Conservation (phyloP, 2,888 invertebrate species). For the Coecobrya sp. region DNA sequence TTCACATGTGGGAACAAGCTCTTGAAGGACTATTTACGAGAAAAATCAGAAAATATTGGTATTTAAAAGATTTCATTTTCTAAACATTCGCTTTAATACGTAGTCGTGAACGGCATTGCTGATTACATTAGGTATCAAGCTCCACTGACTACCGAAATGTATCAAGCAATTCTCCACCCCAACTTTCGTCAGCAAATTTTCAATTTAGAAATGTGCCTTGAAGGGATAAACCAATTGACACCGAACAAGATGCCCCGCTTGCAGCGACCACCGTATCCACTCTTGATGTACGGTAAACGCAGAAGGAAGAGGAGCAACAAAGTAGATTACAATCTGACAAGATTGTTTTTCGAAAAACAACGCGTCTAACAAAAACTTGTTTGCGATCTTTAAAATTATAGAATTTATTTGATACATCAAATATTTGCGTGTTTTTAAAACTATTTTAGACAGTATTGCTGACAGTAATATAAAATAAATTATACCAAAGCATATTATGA, state of each 20-base stretch:
- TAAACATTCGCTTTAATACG: background rate
- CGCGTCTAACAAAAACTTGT: slow-evolving; percentile 3
- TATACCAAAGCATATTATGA: slow-evolving; percentile 17
- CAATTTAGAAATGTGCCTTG: slow-evolving; percentile 61
- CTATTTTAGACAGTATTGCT: background rate
- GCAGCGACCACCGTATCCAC: slow-evolving; percentile 32
- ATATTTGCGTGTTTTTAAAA: slow-evolving; percentile 45
- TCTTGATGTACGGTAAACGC: slow-evolving; percentile 46
- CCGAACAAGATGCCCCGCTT: background rate
- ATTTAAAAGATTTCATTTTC: background rate
- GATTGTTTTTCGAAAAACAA: background rate
- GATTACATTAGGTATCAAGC: slow-evolving; percentile 1
- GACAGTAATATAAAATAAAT: slow-evolving; percentile 25
- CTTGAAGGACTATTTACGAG: slow-evolving; percentile 39
- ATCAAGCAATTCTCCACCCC: slow-evolving; percentile 48
- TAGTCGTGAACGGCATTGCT: background rate
- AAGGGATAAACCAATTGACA: slow-evolving; percentile 39
- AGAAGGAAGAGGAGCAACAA: slow-evolving; percentile 17
- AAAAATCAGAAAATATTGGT: slow-evolving; percentile 57
- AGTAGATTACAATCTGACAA: background rate
- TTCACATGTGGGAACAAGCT: slow-evolving; percentile 56
- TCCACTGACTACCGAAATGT: background rate
- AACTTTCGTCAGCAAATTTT: background rate
- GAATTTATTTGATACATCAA: slow-evolving; percentile 40
- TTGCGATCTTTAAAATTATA: slow-evolving; percentile 49